phyloP scores from a whole-genome alignment of 2,113 vertebrate species.

The Ranitomeya variabilis region DNA sequence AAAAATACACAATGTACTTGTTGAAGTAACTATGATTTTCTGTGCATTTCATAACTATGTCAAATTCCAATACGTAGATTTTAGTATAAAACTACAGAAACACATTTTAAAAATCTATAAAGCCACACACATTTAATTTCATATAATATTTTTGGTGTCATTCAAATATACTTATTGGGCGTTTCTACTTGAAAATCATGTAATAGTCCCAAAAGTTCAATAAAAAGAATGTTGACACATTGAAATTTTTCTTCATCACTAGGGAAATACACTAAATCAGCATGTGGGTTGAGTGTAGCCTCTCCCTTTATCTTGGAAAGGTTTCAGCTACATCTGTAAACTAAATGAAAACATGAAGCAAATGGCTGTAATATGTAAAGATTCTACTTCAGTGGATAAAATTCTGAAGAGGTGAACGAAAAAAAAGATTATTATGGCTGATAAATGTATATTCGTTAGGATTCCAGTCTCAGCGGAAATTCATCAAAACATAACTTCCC shows the following conservation, averaged over 20 bases:
- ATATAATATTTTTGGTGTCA: not conserved
- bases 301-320: constrained; percentile 56
- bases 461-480: constrained; percentile 20
- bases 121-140: not conserved
- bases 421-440: constrained; percentile 29
- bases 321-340: constrained; percentile 57
- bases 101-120: not conserved
- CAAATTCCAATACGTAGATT: not conserved
- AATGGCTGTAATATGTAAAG: constrained; percentile 12
- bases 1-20: too few species aligned
- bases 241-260: constrained; percentile 44
- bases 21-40: not conserved
- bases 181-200: constrained; percentile 33
- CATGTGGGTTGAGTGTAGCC: constrained; percentile 40
- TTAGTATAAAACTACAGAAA: not conserved
- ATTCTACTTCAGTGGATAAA: constrained; percentile 12
- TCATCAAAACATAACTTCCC: constrained; percentile 42
- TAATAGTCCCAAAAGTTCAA: constrained; percentile 33
- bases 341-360: constrained; percentile 37
- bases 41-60: not conserved
- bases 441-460: constrained; percentile 27
- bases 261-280: constrained; percentile 53
- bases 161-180: constrained; percentile 1
- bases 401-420: not conserved
- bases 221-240: constrained; percentile 48